Evolutionary conservation across 2,888 invertebrate species (phyloP), one percentile per base, ranked within the genome.

Genomic region (Herminia tarsipennalis): DNA sequence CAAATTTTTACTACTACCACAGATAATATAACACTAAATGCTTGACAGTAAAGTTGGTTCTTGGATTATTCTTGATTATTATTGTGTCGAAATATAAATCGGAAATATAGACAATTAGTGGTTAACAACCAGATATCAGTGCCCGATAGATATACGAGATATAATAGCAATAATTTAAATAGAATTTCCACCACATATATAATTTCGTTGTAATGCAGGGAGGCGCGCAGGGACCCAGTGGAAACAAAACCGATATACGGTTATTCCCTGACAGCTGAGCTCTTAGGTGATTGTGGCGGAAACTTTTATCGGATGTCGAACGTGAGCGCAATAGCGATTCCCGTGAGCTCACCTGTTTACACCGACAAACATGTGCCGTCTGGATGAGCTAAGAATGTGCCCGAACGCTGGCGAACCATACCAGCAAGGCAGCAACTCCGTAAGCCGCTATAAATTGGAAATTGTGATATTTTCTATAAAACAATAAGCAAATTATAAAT

Each of bases 261-360:
- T 85, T 88, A 88, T 90, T 84, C 83, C 87, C 82, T 88, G 90
- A 91, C 91, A 91, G 89, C 90, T 91, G 90, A 90, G 92, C 91
- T 92, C 90, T 92, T 91, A 90, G 91, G 91, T 89, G 90, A 91
- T 92, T 92, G 92, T 90, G 89, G 89, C 81, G 86, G 88, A 88
- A 91, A 92, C 86, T 91, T 91, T 92, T 92, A 91, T 92, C 92
- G 88, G 86, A 90, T 88, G 88, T 87, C 84, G 87, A 86, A 89
- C 92, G 92, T 92, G 92, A 88, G 82, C 82, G 76, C 86, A 90
- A 91, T 91, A 85, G 85, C 82, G 85, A 89, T 86, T 84, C 86
- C 85, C 86, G 78, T 73, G 86, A 81, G 86, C 78, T 83, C 82
- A 87, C 86, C 88, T 88, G 86, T 66, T 74, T 66, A 72, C 76